Evolutionary conservation across 2,888 invertebrate species (phyloP).

Genomic region (Lagria hirta): DNA sequence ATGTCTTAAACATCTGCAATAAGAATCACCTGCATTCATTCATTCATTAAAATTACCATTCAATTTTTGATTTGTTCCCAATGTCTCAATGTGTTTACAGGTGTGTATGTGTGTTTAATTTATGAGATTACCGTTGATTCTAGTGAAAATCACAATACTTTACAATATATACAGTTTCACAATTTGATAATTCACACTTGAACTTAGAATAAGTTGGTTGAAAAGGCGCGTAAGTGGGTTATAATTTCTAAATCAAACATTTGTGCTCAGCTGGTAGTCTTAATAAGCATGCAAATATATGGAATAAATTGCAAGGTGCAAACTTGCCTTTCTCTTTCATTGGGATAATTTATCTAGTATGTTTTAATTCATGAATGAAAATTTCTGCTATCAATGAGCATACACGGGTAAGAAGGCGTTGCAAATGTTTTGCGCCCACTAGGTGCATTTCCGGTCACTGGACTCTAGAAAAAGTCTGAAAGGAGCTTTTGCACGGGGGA

Average conservation of each 20-base stretch:
- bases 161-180: neutral
- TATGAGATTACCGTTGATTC: slow-evolving; percentile 9
- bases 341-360: slow-evolving; percentile 31
- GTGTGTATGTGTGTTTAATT: slow-evolving; percentile 17
- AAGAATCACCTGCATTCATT: too few relatives aligned
- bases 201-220: too few relatives aligned
- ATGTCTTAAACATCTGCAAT: too few relatives aligned
- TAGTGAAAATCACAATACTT: neutral
- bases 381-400: slow-evolving; percentile 28
- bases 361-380: slow-evolving; percentile 35
- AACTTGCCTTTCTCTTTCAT: slow-evolving; percentile 31
- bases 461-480: too few relatives aligned
- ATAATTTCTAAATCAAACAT: slow-evolving; percentile 29
- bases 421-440: slow-evolving; percentile 27
- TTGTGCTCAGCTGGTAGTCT: slow-evolving; percentile 26
- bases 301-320: slow-evolving; percentile 33
- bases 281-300: slow-evolving; percentile 27
- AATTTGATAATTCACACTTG: slow-evolving; percentile 4
- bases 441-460: slow-evolving; percentile 26
- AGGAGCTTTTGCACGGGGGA: too few relatives aligned
- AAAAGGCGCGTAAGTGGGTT: slow-evolving; percentile 17
- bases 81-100: too few relatives aligned
- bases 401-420: slow-evolving; percentile 24
- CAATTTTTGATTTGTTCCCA: too few relatives aligned
- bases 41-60: too few relatives aligned